These are phyloP conservation scores for Drosophila athabasca DNA, from an alignment of 1,140 invertebrate species.

Conservation along the genomic window DNA sequence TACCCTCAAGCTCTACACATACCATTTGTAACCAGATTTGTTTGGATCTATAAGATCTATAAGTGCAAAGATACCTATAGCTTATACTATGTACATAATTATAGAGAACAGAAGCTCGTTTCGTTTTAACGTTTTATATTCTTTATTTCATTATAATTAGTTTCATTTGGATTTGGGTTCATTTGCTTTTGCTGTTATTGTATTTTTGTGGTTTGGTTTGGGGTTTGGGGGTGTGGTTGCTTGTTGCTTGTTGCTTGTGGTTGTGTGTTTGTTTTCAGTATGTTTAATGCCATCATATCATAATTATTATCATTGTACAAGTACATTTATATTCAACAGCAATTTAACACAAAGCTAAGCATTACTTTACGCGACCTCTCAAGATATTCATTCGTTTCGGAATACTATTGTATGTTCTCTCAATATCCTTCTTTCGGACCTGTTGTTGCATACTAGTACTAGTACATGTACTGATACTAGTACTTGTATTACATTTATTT, in stretches of 20 bases:
- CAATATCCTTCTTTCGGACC: not conserved
- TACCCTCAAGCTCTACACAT: too few relatives aligned
- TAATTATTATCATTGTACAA: slow-evolving; percentile 78
- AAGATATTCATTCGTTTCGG: slow-evolving; percentile 25
- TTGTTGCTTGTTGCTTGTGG: slow-evolving; percentile 33
- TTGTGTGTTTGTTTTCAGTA: slow-evolving; percentile 27
- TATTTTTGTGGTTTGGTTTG: slow-evolving; percentile 24
- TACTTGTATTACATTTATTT: slow-evolving; percentile 3
- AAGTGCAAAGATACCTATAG: too few relatives aligned
- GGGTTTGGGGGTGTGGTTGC: slow-evolving; percentile 9
- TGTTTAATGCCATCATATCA: slow-evolving; percentile 63
- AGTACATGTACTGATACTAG: not conserved
- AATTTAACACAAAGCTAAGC: slow-evolving; percentile 84
- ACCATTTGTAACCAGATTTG: too few relatives aligned
- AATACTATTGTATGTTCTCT: slow-evolving; percentile 13
- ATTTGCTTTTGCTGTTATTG: slow-evolving; percentile 41
- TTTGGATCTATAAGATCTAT: too few relatives aligned
- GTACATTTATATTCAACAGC: slow-evolving; percentile 83
- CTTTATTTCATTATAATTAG: slow-evolving; percentile 77
- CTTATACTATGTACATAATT: too few relatives aligned
- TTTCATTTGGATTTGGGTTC: slow-evolving; percentile 57
- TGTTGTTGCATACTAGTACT: slow-evolving; percentile 6
- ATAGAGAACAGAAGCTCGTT: not conserved
- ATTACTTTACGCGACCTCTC: slow-evolving; percentile 54
- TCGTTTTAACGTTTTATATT: slow-evolving; percentile 67